phyloP scores from a whole-genome alignment of 2,797 vertebrate genomes.

The Silurus lanzhouensis region DNA sequence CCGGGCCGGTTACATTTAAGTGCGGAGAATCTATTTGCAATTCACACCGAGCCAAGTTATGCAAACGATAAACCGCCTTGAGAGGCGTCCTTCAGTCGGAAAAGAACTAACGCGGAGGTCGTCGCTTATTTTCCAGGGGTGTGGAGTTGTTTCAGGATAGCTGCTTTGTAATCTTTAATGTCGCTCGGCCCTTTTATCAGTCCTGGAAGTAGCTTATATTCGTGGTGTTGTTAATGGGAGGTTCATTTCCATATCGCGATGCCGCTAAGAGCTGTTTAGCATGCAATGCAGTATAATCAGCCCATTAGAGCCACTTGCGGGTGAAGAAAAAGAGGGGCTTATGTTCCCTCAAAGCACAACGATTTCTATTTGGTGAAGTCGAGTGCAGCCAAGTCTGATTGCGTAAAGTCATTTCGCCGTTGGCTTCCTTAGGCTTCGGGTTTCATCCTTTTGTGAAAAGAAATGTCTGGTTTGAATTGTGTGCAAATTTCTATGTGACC shows the following conservation, averaged over 20 bases:
- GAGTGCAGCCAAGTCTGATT: too few species aligned
- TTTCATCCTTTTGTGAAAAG: too few species aligned
- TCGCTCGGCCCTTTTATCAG: background rate
- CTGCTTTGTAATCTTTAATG: background rate
- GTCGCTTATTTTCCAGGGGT: background rate
- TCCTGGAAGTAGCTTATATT: background rate
- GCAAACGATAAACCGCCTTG: background rate
- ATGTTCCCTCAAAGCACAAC: too few species aligned
- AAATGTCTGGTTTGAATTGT: too few species aligned
- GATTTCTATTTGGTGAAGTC: background rate
- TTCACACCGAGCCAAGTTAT: background rate
- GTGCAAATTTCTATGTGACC: too few species aligned
- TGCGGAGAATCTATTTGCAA: background rate
- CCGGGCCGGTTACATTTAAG: conserved; percentile 7
- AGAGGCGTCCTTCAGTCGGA: too few species aligned
- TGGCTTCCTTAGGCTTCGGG: too few species aligned
- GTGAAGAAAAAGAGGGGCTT: background rate
- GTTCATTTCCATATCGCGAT: background rate
- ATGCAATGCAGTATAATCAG: background rate
- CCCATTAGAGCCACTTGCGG: background rate
- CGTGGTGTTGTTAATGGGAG: background rate
- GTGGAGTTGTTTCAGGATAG: background rate
- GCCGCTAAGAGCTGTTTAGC: background rate
- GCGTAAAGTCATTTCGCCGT: too few species aligned
- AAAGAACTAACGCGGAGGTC: background rate